Base-by-base conservation (phyloP, 2,888 invertebrate species). In the Pollenia amentaria region DNA sequence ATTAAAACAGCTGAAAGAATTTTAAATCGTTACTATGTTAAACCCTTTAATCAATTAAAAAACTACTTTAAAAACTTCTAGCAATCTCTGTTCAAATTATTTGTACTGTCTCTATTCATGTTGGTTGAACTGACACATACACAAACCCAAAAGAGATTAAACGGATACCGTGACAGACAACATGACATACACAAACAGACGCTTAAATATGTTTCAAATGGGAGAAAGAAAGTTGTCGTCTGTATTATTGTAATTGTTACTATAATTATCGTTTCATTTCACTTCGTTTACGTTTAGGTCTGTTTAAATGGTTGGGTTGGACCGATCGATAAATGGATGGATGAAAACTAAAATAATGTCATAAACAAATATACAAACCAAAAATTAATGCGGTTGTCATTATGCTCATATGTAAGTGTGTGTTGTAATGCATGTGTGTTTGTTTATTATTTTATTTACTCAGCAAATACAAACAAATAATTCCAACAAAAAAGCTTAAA, bases 221-320 rank as follows among this genome's bases (percentile, higher is more conserved):
- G 14, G n/a, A 64, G 6, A 57, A 64, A 21, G 21, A 46, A 57
- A 67, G 46, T 6, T 46, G 10, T 76, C 21, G 21, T 76, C 42
- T 21, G n/a, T 69, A 21, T 69, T 69, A 51, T 69, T 60, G 60
- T 69, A 69, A 51, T 64, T 55, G 44, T 48, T 57, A 78, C 65
- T 53, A 55, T 73, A 64, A 40, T 72, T 64, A 78, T 46, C 44
- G 53, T 55, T 64, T 64, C 21, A 40, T 48, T 60, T 78, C 11
- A 69, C n/a, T 48, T 46, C 14, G 48, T 62, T 51, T 62, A 48
- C 46, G n/a, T 55, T 40, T 60, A 21, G 40, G 21, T n/a, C 11
- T 77, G 16, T 57, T 60, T 14, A 18, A 40, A 53, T 42, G 18
- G 29, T 14, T 42, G 29, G 29, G 29, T 29, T 29, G 29, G 29